These are phyloP conservation scores for Arrhamphus sclerolepis DNA, from an alignment of 2,797 vertebrate genomes.

Conservation along the genomic window DNA sequence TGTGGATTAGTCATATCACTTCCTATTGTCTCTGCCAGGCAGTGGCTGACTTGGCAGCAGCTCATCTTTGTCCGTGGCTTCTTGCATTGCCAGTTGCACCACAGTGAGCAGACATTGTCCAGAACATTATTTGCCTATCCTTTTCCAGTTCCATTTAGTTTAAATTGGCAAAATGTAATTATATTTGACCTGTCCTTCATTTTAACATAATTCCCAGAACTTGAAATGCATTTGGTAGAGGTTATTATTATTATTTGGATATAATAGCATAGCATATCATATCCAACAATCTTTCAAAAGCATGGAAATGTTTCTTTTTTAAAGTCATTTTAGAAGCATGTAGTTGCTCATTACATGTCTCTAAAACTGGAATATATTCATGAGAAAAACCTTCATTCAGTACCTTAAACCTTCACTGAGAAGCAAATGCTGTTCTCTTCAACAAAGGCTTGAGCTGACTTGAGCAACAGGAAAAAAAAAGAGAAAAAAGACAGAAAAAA, in stretches of 20 bases:
- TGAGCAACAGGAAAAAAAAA: constrained; percentile 6
- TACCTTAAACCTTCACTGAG: constrained; percentile 20
- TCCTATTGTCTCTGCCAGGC: constrained; percentile 74
- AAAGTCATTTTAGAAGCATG: constrained; percentile 31
- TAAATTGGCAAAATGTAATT: constrained; percentile 44
- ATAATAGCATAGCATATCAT: constrained; percentile 31
- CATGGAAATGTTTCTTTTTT: constrained; percentile 18
- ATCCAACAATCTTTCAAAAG: constrained; percentile 39
- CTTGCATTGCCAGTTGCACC: constrained; percentile 45
- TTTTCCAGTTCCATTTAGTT: constrained; percentile 35
- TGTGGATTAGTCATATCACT: constrained; percentile 75
- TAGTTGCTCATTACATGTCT: constrained; percentile 20
- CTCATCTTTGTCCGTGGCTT: constrained; percentile 48
- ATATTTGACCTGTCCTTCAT: constrained; percentile 22
- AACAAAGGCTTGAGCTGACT: constrained; percentile 51
- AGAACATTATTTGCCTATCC: constrained; percentile 41
- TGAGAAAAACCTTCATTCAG: constrained; percentile 51
- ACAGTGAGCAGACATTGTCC: constrained; percentile 47
- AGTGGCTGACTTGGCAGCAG: constrained; percentile 51
- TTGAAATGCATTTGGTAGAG: constrained; percentile 43
- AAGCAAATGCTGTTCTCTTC: constrained; percentile 36
- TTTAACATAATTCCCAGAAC: constrained; percentile 47
- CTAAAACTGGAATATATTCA: constrained; percentile 50
- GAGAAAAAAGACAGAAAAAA: constrained; percentile 34
- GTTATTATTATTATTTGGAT: constrained; percentile 38